These are phyloP conservation scores for Polydrusus tereticollis DNA, from an alignment of 2,888 invertebrate species.

Conservation along the genomic window DNA sequence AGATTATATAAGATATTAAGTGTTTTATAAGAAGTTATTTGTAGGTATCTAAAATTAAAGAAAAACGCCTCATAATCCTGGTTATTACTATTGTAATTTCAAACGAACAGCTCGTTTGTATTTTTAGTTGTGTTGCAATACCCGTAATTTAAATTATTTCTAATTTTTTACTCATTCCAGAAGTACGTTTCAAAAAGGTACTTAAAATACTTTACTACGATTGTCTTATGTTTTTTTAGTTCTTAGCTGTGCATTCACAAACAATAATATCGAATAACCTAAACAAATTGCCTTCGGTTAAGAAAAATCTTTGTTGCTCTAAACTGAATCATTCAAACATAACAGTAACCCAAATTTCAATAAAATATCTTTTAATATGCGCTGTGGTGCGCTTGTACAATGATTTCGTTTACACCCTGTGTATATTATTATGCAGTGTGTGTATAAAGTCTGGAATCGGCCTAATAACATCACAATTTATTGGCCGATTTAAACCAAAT, in stretches of 20 bases:
- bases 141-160: background rate
- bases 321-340: too few species aligned
- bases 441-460: too few species aligned
- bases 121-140: background rate
- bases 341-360: too few species aligned
- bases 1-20: slow-evolving; percentile 34
- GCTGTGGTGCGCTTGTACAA: too few species aligned
- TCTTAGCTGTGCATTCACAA: background rate
- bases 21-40: slow-evolving; percentile 38
- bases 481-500: too few species aligned
- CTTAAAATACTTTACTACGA: slow-evolving; percentile 2
- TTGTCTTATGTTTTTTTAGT: background rate
- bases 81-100: slow-evolving; percentile 3
- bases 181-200: background rate
- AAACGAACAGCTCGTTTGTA: background rate
- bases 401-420: too few species aligned
- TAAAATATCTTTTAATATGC: too few species aligned
- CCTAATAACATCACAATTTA: too few species aligned
- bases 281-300: too few species aligned
- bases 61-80: slow-evolving; percentile 15
- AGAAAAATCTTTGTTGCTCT: too few species aligned
- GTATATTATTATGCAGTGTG: too few species aligned
- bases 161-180: slow-evolving; percentile 9
- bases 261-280: too few species aligned
- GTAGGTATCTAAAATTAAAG: slow-evolving; percentile 18